phyloP scores from a whole-genome alignment of 1,140 invertebrate species.

The Agrypnia vestita region DNA sequence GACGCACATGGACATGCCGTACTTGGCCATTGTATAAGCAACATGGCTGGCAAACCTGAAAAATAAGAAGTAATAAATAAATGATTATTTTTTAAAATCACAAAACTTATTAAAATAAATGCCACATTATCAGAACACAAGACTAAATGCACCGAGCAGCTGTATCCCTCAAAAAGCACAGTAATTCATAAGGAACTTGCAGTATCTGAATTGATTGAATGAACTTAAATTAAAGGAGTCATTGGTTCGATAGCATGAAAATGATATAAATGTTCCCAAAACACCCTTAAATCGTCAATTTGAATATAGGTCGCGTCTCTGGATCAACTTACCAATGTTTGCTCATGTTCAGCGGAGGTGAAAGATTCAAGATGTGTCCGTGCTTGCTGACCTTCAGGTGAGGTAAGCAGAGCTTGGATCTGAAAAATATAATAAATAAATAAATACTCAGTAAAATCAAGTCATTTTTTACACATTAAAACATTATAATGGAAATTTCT shows the following conservation, averaged over 20 bases:
- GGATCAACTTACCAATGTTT: slow-evolving; percentile 45
- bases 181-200: too few relatives aligned
- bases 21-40: slow-evolving; percentile 12
- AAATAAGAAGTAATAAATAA: neutral
- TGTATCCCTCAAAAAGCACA: too few relatives aligned
- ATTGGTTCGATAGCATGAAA: too few relatives aligned
- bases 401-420: slow-evolving; percentile 94
- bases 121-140: too few relatives aligned
- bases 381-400: slow-evolving; percentile 91
- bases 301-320: neutral
- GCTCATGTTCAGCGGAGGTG: slow-evolving; percentile 50
- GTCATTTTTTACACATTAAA: neutral
- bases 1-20: slow-evolving; percentile 22
- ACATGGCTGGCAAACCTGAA: slow-evolving; percentile 21
- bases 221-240: too few relatives aligned
- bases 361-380: slow-evolving; percentile 85
- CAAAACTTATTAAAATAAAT: neutral
- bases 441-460: neutral
- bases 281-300: too few relatives aligned
- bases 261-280: too few relatives aligned
- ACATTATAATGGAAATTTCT: too few relatives aligned
- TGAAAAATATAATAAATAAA: slow-evolving; percentile 69
- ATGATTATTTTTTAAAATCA: neutral
- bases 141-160: too few relatives aligned
- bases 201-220: too few relatives aligned